phyloP scores from a whole-genome alignment of 2,888 invertebrate genomes.

The Andrena marginata region DNA sequence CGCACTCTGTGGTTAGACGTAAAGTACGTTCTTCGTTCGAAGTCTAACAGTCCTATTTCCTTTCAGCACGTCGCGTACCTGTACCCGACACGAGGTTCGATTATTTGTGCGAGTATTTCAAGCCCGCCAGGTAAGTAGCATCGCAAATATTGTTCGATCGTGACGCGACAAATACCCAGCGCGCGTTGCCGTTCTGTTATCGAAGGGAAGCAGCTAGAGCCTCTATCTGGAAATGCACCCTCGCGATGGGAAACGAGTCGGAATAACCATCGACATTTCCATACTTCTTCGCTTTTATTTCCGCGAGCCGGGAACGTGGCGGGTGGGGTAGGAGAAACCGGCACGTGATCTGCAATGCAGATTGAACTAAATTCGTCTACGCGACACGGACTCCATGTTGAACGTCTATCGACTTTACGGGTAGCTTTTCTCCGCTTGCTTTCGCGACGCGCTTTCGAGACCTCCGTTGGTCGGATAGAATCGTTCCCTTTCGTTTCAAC shows the following conservation, averaged over 20 bases:
- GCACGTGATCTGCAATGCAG: constrained; percentile 84
- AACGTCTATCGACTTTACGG: constrained; percentile 60
- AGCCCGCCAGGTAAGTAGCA: constrained; percentile 93
- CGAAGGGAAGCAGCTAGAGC: constrained; percentile 24
- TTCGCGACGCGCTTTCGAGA: neutral
- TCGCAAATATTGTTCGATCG: constrained; percentile 70
- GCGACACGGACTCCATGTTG: constrained; percentile 69
- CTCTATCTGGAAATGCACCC: constrained; percentile 68
- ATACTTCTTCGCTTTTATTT: constrained; percentile 82
- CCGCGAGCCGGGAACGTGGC: constrained; percentile 46
- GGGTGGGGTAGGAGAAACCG: constrained; percentile 64
- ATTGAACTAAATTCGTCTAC: constrained; percentile 76
- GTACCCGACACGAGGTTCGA: constrained; percentile 98
- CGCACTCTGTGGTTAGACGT: neutral
- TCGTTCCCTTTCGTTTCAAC: too few species aligned
- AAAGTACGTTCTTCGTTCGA: neutral
- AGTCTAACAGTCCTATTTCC: constrained; percentile 74
- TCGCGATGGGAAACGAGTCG: constrained; percentile 81
- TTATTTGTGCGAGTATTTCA: constrained; percentile 96
- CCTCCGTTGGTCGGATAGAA: too few species aligned
- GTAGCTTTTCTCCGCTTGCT: constrained; percentile 28
- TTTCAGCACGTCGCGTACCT: constrained; percentile 95
- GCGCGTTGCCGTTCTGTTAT: constrained; percentile 27
- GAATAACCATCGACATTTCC: constrained; percentile 83
- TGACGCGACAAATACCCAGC: constrained; percentile 11